Percentiles rank a stretch among this genome's conserved stretches.
These are phyloP conservation scores for Atrichornis clamosus DNA, from an alignment of 2,113 vertebrate genomes.

Conservation along the genomic window DNA sequence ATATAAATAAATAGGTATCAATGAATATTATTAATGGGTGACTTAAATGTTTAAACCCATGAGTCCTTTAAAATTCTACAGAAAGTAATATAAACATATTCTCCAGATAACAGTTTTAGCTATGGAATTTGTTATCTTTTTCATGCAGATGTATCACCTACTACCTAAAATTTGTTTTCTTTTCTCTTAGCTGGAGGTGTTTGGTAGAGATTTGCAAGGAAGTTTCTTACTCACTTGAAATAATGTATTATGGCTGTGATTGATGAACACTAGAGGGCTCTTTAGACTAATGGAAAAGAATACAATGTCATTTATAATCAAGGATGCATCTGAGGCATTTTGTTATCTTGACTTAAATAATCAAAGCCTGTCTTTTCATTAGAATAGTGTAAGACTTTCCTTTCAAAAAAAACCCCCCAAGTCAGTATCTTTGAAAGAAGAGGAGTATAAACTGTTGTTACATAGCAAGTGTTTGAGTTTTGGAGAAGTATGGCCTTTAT, in stretches of 20 bases:
- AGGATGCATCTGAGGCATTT: background rate
- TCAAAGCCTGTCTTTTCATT: background rate
- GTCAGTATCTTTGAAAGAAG: background rate
- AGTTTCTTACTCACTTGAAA: background rate
- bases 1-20: background rate
- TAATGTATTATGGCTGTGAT: background rate
- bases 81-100: background rate
- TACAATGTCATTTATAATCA: background rate
- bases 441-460: background rate
- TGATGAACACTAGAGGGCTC: constrained; percentile 69
- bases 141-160: background rate
- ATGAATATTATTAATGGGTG: background rate
- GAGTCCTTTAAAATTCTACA: background rate
- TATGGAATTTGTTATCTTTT: background rate
- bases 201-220: background rate
- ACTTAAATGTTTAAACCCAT: background rate
- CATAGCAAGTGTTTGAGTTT: background rate
- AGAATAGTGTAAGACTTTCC: background rate
- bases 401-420: background rate
- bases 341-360: background rate
- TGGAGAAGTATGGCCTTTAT: background rate
- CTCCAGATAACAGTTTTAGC: background rate
- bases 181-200: background rate
- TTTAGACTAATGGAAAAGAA: constrained; percentile 23
- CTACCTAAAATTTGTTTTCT: background rate